Evolutionary conservation across 2,797 vertebrate species (phyloP), one percentile per base, ranked within the genome.

Genomic region (Trematomus bernacchii): DNA sequence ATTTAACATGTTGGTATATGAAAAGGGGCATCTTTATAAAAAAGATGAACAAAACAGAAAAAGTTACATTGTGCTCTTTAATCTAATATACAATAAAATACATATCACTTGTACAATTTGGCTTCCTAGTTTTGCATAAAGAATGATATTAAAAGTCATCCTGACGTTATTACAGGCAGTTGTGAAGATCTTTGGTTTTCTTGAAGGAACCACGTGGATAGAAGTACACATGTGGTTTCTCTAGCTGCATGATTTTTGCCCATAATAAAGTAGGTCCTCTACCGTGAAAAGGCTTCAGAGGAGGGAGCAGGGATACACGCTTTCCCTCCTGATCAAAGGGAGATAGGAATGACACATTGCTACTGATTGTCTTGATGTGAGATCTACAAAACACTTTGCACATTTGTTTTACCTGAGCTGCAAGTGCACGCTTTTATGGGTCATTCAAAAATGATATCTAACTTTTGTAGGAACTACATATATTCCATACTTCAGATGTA

Each of bases 201-300:
- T 76, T 78, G 59, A 93, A 83, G 74, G 54, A 92, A 86, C 87
- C 89, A 87, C 88, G 89, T 75, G 67, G 27, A 67, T 48, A 33
- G 58, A 70, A 66, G 57, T 72, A 82, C 33, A 48, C 43, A 42
- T 83, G 80, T 88, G 87, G 85, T 80, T 89, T 85, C 88, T 90
- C 83, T 92, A 93, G 94, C 93, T 94, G 91, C 91, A 91, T 93
- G 89, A 72, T 68, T 77, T 66, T 86, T 87, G 74, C 86, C 85
- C 72, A 62, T 77, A 87, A 83, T 85, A 87, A 84, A 77, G 76
- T 61, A 50, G 77, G 71, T 82, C 61, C 74, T 82, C 53, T 77
- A 55, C 57, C n/a, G 6, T 44, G 66, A 57, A 51, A 76, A 83
- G 72, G 73, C 47, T 85, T 59, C 54, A 73, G 72, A 87, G 76